Conservation (phyloP, 2,113 vertebrate genomes). For the Psephotus haematonotus region DNA sequence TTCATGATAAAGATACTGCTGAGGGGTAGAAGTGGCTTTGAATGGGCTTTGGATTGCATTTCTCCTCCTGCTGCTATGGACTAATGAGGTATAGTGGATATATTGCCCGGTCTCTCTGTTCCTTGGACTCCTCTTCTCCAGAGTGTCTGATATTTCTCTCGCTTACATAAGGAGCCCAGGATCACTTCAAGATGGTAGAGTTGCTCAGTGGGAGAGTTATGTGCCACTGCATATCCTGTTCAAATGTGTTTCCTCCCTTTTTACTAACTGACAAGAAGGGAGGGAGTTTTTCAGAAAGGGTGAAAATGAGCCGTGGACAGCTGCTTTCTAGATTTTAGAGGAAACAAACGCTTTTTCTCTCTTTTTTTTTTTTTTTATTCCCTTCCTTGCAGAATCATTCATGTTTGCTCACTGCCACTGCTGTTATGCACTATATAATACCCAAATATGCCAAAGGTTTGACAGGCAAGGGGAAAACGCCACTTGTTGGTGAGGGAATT, state of each 20-base stretch:
- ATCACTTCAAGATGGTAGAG: not conserved
- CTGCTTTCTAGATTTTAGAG: slow-evolving; percentile 8
- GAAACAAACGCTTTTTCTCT: not conserved
- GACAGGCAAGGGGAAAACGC: not conserved
- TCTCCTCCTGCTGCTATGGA: not conserved
- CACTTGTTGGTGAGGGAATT: not conserved
- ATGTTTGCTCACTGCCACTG: not conserved
- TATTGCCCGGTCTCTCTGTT: not conserved
- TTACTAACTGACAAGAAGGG: not conserved
- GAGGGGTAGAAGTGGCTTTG: not conserved
- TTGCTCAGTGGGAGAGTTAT: not conserved
- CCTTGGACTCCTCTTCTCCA: not conserved
- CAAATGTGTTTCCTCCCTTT: not conserved
- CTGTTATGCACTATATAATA: not conserved
- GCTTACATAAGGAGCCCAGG: not conserved
- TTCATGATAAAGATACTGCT: not conserved
- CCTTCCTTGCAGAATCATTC: not conserved
- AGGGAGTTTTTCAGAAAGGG: not conserved
- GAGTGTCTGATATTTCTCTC: not conserved
- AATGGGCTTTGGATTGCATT: not conserved
- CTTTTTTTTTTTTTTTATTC: too few species aligned
- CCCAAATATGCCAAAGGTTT: not conserved
- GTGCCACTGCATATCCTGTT: not conserved
- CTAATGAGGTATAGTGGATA: not conserved
- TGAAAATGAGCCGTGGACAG: not conserved